Evolutionary conservation across 2,797 vertebrate genomes (phyloP), one percentile per base, ranked within the genome.

Genomic region (Agapornis canus): DNA sequence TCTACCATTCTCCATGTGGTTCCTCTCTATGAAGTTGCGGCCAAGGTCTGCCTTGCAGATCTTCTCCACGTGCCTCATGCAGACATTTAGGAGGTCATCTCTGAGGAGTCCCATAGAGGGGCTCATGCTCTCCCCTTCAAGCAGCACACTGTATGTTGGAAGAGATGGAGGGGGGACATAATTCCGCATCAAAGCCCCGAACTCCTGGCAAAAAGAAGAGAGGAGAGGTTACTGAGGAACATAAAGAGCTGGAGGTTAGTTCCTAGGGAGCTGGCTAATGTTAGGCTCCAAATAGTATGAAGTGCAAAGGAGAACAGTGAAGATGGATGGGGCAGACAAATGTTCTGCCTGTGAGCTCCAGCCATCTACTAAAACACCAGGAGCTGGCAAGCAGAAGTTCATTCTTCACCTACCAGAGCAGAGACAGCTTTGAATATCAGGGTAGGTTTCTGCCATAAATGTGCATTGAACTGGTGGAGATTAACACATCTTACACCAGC

Each of bases 1-100:
- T 72, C 90, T 97, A 98, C 98, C 98, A 0, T 98, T 98, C 89
- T 98, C 98, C 95, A 97, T 97, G 87, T 98, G 98, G 93, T 97
- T 98, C 92, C 97, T 98, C 96, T 98, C 98, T 3, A 98, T 98
- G 96, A 98, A 98, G 94, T 96, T 98, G 11, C 98, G 97, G 79
- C 97, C 97, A 21, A 98, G 89, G 84, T 98, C 98, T 0, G 96
- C 98, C 92, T 98, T 98, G 85, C 98, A 98, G 95, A 98, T 98
- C 95, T 98, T 98, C 92, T 98, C 98, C 14, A 98, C 97, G 0
- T 98, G 98, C 49, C 97, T 98, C 98, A 98, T 98, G 94, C 98
- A 98, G 29, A 98, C 97, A 0, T 98, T 98, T 37, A 98, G 95
- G 56, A 98, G 92, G 56, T 98, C 98, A 0, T 98, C 98, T 90